phyloP scores from a whole-genome alignment of 2,113 vertebrate species.

The Tetraodon nigroviridis region DNA sequence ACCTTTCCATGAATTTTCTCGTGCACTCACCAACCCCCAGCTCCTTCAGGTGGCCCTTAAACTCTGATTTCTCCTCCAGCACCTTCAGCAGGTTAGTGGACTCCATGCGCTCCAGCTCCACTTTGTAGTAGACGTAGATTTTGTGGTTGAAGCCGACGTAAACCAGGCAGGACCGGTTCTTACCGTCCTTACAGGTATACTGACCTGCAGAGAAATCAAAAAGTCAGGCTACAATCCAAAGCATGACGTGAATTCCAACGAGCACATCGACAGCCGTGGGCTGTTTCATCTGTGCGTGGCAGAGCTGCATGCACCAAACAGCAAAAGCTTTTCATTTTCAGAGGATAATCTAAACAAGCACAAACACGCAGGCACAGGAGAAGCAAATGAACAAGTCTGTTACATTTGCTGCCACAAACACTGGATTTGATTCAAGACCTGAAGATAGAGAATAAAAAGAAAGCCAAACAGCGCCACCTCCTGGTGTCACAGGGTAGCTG shows the following conservation, averaged over 20 bases:
- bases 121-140: constrained; percentile 96
- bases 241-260: constrained; percentile 16
- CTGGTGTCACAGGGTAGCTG: constrained; percentile 25
- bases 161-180: constrained; percentile 91
- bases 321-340: constrained; percentile 11
- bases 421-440: constrained; percentile 1
- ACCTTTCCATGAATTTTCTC: neutral
- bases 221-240: neutral
- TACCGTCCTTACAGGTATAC: constrained; percentile 89
- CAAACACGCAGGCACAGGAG: neutral
- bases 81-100: constrained; percentile 88
- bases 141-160: constrained; percentile 96
- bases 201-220: constrained; percentile 74
- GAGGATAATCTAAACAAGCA: constrained; percentile 1
- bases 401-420: constrained; percentile 18
- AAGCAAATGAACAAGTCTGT: constrained; percentile 1
- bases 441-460: neutral
- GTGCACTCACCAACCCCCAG: constrained; percentile 82
- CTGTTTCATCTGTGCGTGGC: neutral
- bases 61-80: constrained; percentile 80
- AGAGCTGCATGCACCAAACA: constrained; percentile 12
- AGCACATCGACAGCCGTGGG: constrained; percentile 12
- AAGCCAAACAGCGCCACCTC: constrained; percentile 49
- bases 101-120: constrained; percentile 92
- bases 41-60: constrained; percentile 68